phyloP scores from a whole-genome alignment of 2,888 invertebrate species.

The Achlya flavicornis region DNA sequence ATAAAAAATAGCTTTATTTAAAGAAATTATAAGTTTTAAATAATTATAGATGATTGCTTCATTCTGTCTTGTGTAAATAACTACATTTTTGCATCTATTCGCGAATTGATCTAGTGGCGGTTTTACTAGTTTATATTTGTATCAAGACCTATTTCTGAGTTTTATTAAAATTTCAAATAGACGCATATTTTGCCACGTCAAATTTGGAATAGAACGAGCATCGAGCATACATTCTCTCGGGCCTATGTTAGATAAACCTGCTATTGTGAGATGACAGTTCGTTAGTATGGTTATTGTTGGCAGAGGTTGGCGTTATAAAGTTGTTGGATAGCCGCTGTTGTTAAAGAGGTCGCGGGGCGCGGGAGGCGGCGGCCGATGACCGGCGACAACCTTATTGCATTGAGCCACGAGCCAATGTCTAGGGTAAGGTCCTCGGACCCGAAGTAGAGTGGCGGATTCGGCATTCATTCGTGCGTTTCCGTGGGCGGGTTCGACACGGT shows the following conservation, averaged over 20 bases:
- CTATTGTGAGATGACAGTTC: slow-evolving; percentile 45
- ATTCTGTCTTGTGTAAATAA: too few relatives aligned
- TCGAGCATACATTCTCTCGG: slow-evolving; percentile 41
- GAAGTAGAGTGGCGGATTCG: slow-evolving; percentile 61
- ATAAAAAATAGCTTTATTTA: too few relatives aligned
- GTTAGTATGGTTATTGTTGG: slow-evolving; percentile 44
- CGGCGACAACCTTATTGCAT: slow-evolving; percentile 73
- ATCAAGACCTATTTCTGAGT: not conserved
- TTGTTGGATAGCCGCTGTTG: slow-evolving; percentile 53
- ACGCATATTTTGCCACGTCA: slow-evolving; percentile 26
- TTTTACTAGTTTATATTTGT: too few relatives aligned
- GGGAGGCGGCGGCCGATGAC: slow-evolving; percentile 74
- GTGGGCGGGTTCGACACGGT: slow-evolving; percentile 63
- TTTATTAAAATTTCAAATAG: not conserved
- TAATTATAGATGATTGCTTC: too few relatives aligned
- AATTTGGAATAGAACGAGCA: slow-evolving; percentile 41
- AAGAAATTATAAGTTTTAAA: too few relatives aligned
- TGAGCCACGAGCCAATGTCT: slow-evolving; percentile 68
- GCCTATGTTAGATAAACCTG: slow-evolving; percentile 48
- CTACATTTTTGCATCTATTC: too few relatives aligned
- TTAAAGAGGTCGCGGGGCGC: slow-evolving; percentile 71
- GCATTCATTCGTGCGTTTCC: slow-evolving; percentile 46
- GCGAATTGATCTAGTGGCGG: too few relatives aligned
- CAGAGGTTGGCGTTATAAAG: slow-evolving; percentile 51
- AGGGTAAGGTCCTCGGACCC: slow-evolving; percentile 75